Evolutionary conservation across 2,113 vertebrate species (phyloP), one percentile per base, ranked within the genome.

Genomic region (Serinus canaria): DNA sequence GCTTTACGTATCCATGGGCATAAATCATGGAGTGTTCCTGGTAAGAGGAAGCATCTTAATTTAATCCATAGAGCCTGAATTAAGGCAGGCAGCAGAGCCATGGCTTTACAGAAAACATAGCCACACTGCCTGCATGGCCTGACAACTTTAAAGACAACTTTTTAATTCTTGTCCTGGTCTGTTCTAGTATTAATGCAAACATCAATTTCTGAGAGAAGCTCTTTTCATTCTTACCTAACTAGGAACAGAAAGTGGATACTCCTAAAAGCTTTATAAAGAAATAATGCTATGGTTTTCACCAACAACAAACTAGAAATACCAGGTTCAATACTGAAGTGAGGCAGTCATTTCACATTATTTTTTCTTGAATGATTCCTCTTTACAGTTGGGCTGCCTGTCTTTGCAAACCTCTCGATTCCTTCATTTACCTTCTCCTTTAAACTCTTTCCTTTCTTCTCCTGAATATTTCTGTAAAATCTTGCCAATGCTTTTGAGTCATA

Each of bases 11-110:
- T 92, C 60, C 62, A 89, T 92, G 56, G 74, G 64, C 68, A 88
- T 93, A 96, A 91, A 89, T 74, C 62, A 84, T 70, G 79, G 68
- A 91, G 81, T 84, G 88, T 68, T 95, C 87, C 86, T 92, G 53
- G 78, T 94, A 95, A 94, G 55, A 41, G 78, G 78, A 92, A 88
- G 47, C 62, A 94, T 94, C 92, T 95, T 91, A 90, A 96, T 95
- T 94, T 97, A 91, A 94, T 93, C 95, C 49, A 5, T 50, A 64
- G 93, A 90, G 78, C 90, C 62, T 78, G 86, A 95, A 92, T 90
- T 67, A 82, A 86, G 72, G 59, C 81, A 89, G 72, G 41, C 77
- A 96, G 77, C 55, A 91, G 73, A 87, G 49, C 50, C 16, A 28
- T 2, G 6, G 43, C 59, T 79, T 91, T 89, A 60, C 50, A 81